Evolutionary conservation across 1,140 invertebrate genomes (phyloP).

Genomic region (Gryllus bimaculatus): DNA sequence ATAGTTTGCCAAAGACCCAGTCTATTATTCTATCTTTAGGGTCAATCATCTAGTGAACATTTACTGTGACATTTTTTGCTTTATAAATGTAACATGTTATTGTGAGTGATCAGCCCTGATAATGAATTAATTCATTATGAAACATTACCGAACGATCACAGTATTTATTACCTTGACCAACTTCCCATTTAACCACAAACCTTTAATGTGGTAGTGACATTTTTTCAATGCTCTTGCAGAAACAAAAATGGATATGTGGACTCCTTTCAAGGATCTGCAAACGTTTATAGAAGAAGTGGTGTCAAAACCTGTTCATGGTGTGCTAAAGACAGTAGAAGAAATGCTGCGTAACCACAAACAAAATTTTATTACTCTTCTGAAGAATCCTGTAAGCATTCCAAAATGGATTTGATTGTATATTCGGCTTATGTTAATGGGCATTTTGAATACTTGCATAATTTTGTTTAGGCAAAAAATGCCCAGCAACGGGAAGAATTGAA

Average conservation of each 20-base stretch:
- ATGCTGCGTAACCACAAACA: constrained; percentile 71
- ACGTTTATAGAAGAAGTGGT: constrained; percentile 61
- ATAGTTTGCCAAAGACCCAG: too few species aligned
- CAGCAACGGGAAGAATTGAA: constrained; percentile 68
- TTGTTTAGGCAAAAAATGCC: constrained; percentile 65
- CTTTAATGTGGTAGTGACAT: background rate
- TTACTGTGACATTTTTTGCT: too few species aligned
- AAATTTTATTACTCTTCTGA: constrained; percentile 76
- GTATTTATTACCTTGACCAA: too few species aligned
- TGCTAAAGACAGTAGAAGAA: constrained; percentile 68
- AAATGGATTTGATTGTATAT: background rate
- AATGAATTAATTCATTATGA: too few species aligned
- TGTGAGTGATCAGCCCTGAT: too few species aligned
- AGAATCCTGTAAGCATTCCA: constrained; percentile 69
- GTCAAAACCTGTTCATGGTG: constrained; percentile 48
- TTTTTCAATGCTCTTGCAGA: background rate
- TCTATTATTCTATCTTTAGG: too few species aligned
- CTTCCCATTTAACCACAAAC: too few species aligned
- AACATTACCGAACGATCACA: too few species aligned
- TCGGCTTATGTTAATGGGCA: background rate
- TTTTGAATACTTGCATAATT: constrained; percentile 25
- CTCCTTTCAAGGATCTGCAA: constrained; percentile 73
- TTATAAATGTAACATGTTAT: too few species aligned
- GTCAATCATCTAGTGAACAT: too few species aligned
- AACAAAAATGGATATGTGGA: constrained; percentile 74